These are phyloP conservation scores for Leptopterna dolabrata DNA, from an alignment of 2,888 invertebrate species.

Conservation along the genomic window DNA sequence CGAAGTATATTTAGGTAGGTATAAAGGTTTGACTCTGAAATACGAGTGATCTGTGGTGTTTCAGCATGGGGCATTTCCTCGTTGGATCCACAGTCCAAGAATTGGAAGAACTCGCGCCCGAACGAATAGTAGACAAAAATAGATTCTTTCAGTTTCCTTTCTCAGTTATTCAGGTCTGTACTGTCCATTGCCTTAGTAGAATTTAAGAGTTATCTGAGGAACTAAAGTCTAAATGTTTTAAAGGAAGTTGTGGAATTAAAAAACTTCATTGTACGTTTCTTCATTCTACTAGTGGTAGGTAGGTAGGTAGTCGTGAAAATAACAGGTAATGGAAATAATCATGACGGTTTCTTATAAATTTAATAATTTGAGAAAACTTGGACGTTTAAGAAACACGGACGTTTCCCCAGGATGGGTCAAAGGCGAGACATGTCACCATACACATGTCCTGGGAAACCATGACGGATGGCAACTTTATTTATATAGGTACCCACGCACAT, in stretches of 20 bases:
- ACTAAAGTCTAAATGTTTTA: not conserved
- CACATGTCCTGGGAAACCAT: too few relatives aligned
- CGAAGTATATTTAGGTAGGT: not conserved
- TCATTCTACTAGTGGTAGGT: not conserved
- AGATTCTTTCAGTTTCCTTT: constrained; percentile 36
- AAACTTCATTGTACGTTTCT: not conserved
- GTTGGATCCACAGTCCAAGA: constrained; percentile 40
- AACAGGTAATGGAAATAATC: too few relatives aligned
- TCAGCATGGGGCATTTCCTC: constrained; percentile 49
- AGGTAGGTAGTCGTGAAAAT: too few relatives aligned
- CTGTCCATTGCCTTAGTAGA: not conserved
- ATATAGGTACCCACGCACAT: too few relatives aligned
- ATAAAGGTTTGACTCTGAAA: not conserved
- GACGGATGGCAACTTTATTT: too few relatives aligned
- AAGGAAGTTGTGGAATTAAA: not conserved
- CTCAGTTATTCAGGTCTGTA: constrained; percentile 49
- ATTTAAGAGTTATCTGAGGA: not conserved
- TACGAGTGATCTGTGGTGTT: not conserved
- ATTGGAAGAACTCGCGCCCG: constrained; percentile 1
- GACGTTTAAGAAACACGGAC: too few relatives aligned
- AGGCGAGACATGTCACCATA: too few relatives aligned
- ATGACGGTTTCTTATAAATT: too few relatives aligned
- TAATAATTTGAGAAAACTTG: too few relatives aligned
- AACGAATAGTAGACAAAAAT: constrained; percentile 20
- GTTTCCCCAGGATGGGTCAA: too few relatives aligned